Conservation (phyloP, 2,113 vertebrate genomes). For the Blennius ocellaris region DNA sequence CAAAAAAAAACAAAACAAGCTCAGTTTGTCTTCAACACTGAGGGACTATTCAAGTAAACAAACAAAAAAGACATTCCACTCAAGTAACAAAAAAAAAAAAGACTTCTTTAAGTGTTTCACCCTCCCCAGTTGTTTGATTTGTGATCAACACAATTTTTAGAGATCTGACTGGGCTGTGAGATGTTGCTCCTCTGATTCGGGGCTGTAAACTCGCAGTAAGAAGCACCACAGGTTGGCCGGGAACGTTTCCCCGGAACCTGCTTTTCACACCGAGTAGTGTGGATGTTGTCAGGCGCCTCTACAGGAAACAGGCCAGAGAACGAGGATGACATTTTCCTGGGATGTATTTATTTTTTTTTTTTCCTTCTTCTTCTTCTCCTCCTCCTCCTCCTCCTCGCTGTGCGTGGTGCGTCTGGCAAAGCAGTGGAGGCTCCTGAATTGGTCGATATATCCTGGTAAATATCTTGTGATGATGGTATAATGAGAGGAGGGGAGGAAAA, state of each 20-base stretch:
- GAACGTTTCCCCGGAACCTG: constrained; percentile 54
- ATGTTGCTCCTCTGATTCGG: constrained; percentile 32
- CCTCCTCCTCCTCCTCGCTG: constrained; percentile 9
- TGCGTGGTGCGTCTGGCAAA: constrained; percentile 33
- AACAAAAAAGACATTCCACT: constrained; percentile 58
- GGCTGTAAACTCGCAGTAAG: constrained; percentile 71
- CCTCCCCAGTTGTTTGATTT: constrained; percentile 40
- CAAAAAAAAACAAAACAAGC: background rate
- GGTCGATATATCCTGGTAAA: constrained; percentile 28
- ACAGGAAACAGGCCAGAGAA: constrained; percentile 40
- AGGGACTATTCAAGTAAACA: constrained; percentile 70
- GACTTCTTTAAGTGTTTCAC: constrained; percentile 32
- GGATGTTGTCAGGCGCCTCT: constrained; percentile 46
- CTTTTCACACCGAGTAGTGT: constrained; percentile 40
- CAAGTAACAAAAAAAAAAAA: constrained; percentile 40
- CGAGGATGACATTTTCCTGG: constrained; percentile 10
- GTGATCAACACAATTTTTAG: constrained; percentile 61
- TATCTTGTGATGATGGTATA: constrained; percentile 16
- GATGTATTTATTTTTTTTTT: background rate
- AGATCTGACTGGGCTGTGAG: constrained; percentile 26
- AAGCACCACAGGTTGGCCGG: constrained; percentile 66
- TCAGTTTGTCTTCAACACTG: constrained; percentile 32
- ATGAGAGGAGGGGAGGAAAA: constrained; percentile 7
- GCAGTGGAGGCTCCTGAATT: constrained; percentile 25
- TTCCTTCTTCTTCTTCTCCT: no score